These are phyloP conservation scores for Paradisaea rubra DNA, from an alignment of 2,113 vertebrate species.

Conservation along the genomic window DNA sequence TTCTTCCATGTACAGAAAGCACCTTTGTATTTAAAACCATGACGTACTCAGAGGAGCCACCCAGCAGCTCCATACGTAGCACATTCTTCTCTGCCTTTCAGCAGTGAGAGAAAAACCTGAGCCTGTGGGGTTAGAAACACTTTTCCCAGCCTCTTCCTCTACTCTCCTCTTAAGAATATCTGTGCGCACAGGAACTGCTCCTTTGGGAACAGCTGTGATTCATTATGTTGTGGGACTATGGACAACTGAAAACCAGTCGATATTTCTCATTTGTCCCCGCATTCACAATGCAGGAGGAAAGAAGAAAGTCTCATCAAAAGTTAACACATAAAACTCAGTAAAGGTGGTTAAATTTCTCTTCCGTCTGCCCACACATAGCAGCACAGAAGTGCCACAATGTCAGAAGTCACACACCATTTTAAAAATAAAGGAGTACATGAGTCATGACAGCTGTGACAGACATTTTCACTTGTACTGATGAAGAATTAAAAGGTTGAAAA, in stretches of 20 bases:
- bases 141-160: background rate
- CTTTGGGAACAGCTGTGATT: background rate
- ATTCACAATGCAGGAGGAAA: background rate
- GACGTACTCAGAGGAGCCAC: background rate
- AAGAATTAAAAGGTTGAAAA: slow-evolving; percentile 33
- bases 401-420: slow-evolving; percentile 39
- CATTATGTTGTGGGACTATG: fast-evolving
- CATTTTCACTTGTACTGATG: slow-evolving; percentile 1
- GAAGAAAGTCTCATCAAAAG: background rate
- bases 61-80: fast-evolving
- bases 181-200: background rate
- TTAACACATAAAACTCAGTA: background rate
- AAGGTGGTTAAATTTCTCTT: background rate
- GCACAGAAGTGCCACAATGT: background rate
- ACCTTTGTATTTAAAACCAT: background rate
- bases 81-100: background rate
- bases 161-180: background rate
- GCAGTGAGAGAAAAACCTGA: background rate
- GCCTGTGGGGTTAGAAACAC: background rate
- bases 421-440: slow-evolving; percentile 27
- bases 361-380: background rate
- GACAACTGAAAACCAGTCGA: background rate
- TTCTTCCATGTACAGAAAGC: background rate
- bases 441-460: slow-evolving; percentile 35
- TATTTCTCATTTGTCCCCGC: background rate